Evolutionary conservation across 2,113 vertebrate species (phyloP).

Genomic region (Empidonax alnorum): DNA sequence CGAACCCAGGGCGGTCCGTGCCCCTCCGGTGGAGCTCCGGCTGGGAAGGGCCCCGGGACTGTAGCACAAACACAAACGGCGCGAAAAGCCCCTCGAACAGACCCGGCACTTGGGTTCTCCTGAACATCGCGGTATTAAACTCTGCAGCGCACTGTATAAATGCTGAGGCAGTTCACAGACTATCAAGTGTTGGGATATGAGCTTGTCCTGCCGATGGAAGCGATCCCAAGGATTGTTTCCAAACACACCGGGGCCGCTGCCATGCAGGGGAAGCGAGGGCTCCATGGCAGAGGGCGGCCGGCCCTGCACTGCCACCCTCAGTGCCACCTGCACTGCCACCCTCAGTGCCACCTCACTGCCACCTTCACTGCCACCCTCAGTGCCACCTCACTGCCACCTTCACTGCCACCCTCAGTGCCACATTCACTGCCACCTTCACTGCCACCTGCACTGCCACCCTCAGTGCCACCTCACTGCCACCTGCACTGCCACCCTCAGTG

Average conservation of each 20-base stretch:
- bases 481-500: fast-evolving
- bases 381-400: too few relatives aligned
- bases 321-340: neutral
- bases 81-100: fast-evolving
- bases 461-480: neutral
- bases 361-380: neutral
- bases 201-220: neutral
- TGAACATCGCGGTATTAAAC: fast-evolving
- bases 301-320: neutral
- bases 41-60: neutral
- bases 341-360: fast-evolving
- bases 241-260: neutral
- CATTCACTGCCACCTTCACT: neutral
- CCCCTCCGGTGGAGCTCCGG: fast-evolving
- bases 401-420: neutral
- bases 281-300: neutral
- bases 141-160: fast-evolving
- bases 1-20: fast-evolving
- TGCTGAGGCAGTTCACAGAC: neutral
- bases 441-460: neutral
- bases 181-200: neutral
- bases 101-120: fast-evolving
- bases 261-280: too few relatives aligned
- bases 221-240: neutral
- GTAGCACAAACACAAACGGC: fast-evolving